phyloP scores from a whole-genome alignment of 2,888 invertebrate genomes.

The Drosophila lacicola region DNA sequence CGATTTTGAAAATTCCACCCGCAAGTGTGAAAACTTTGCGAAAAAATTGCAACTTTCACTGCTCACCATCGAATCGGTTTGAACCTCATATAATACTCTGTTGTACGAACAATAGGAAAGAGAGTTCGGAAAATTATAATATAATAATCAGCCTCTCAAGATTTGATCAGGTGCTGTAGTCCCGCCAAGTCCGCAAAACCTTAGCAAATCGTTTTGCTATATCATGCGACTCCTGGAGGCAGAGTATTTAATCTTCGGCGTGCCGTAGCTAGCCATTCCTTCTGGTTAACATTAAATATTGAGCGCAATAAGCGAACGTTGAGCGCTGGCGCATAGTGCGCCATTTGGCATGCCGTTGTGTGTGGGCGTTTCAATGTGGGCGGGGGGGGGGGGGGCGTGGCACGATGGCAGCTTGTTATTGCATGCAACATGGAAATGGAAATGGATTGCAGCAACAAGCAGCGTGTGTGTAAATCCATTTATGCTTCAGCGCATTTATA shows the following conservation, averaged over 20 bases:
- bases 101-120: no score
- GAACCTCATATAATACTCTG: no score
- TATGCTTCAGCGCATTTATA: constrained; percentile 77
- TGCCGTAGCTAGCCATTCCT: not conserved
- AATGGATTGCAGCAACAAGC: constrained; percentile 69
- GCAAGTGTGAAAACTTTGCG: no score
- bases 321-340: not conserved
- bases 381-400: constrained; percentile 19
- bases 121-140: no score
- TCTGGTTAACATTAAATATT: constrained; percentile 42
- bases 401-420: constrained; percentile 35
- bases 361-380: not conserved
- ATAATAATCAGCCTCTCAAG: no score
- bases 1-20: no score
- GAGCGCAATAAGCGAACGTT: constrained; percentile 30
- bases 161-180: no score
- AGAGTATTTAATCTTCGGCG: not conserved
- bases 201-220: no score
- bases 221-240: no score
- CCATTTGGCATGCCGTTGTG: constrained; percentile 4
- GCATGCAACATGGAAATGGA: constrained; percentile 71
- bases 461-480: constrained; percentile 78
- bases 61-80: no score
- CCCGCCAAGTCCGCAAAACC: no score
- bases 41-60: no score